A percentile compares a stretch with the other conserved stretches of the same genome.
Evolutionary conservation across 2,888 invertebrate genomes (phyloP).

Genomic region (Drosophila anomelani): DNA sequence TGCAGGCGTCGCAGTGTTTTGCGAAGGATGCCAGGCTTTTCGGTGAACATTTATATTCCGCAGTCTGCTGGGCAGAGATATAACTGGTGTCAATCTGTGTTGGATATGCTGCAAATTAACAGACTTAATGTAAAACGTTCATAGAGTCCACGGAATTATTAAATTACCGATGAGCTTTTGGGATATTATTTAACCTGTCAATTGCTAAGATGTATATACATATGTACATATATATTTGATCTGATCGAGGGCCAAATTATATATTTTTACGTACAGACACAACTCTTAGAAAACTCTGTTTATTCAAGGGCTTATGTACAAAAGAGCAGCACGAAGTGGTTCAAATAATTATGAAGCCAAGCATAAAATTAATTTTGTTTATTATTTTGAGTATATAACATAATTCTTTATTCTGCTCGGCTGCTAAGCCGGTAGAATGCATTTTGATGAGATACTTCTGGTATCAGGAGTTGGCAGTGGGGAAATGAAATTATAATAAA

Average conservation of each 20-base stretch:
- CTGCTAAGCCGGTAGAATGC: slow-evolving; percentile 39
- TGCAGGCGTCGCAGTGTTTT: slow-evolving; percentile 56
- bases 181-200: not conserved
- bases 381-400: slow-evolving; percentile 13
- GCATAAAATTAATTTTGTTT: slow-evolving; percentile 65
- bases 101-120: slow-evolving; percentile 70
- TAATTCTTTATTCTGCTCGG: slow-evolving; percentile 18
- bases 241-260: not conserved
- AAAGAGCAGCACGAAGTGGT: slow-evolving; percentile 43
- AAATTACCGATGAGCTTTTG: not conserved
- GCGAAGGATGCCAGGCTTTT: slow-evolving; percentile 50
- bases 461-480: slow-evolving; percentile 33
- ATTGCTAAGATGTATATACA: not conserved
- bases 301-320: not conserved
- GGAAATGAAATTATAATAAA: slow-evolving; percentile 51
- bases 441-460: slow-evolving; percentile 51
- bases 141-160: slow-evolving; percentile 11
- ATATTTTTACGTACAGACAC: not conserved
- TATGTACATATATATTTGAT: no score
- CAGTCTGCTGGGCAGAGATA: slow-evolving; percentile 1
- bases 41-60: slow-evolving; percentile 7
- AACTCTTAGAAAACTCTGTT: not conserved
- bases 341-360: slow-evolving; percentile 64
- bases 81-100: slow-evolving; percentile 66
- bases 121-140: slow-evolving; percentile 40